Evolutionary conservation across 2,888 invertebrate species (phyloP).

Genomic region (Chalcosyrphus nemorum): DNA sequence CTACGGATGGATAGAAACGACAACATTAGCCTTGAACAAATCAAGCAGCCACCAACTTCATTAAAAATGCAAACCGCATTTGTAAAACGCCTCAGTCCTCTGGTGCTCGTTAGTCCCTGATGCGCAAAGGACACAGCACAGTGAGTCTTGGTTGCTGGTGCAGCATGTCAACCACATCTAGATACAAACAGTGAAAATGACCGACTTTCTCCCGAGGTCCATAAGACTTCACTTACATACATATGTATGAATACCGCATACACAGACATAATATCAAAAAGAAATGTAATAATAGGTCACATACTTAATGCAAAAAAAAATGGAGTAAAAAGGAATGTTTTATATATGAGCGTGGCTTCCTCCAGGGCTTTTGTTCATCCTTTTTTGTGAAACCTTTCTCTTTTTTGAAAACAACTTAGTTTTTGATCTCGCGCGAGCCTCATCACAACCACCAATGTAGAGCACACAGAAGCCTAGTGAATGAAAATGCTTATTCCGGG

Average conservation of each 20-base stretch:
- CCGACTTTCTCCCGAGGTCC: conserved; percentile 23
- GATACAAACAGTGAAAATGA: conserved; percentile 12
- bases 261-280: neutral
- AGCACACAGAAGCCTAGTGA: neutral
- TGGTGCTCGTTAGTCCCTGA: conserved; percentile 1
- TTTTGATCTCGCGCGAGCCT: conserved; percentile 2
- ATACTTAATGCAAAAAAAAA: conserved; percentile 8
- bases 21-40: conserved; percentile 47
- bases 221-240: conserved; percentile 11
- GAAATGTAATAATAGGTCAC: conserved; percentile 27
- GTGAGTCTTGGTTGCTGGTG: neutral
- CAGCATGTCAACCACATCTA: conserved; percentile 28
- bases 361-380: neutral
- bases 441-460: neutral
- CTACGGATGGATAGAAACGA: neutral
- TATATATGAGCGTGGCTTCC: neutral
- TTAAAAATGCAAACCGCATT: conserved; percentile 55
- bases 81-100: conserved; percentile 35
- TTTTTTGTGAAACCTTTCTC: neutral
- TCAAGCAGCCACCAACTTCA: conserved; percentile 30
- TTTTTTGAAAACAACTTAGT: neutral
- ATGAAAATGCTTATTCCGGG: neutral
- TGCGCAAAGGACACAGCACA: no score
- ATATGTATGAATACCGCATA: neutral
- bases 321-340: neutral